A percentile compares a stretch with the other conserved stretches of the same genome.
These are phyloP conservation scores for Cavia aperea DNA, from an alignment of 2,113 vertebrate genomes.

Conservation along the genomic window DNA sequence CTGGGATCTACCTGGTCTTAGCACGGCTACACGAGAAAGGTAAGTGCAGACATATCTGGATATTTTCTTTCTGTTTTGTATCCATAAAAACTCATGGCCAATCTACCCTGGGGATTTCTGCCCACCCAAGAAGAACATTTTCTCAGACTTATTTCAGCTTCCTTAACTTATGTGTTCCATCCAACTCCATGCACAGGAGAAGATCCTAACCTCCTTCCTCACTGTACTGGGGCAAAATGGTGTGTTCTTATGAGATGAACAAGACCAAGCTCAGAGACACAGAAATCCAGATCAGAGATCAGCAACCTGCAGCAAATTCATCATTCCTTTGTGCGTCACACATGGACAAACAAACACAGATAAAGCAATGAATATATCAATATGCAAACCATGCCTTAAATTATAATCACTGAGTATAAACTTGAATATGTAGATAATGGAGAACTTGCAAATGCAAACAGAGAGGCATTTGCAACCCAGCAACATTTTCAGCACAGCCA, in stretches of 20 bases:
- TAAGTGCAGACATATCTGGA: background rate
- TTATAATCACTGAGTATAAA: background rate
- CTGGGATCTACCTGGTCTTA: too few relatives aligned
- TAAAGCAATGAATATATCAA: background rate
- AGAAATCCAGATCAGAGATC: background rate
- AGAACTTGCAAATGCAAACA: background rate
- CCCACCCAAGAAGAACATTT: background rate
- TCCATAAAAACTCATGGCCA: background rate
- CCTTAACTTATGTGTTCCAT: background rate
- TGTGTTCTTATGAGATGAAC: background rate
- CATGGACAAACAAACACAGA: background rate
- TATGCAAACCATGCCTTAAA: background rate
- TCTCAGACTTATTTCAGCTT: background rate
- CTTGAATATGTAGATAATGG: background rate
- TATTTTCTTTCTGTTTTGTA: background rate
- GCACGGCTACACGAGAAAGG: background rate
- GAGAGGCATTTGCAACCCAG: background rate
- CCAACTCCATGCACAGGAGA: background rate
- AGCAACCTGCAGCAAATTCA: rapidly evolving
- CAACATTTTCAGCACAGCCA: background rate
- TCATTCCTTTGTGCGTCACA: background rate
- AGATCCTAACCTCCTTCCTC: background rate
- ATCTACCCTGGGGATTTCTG: background rate
- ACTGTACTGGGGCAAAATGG: too few relatives aligned
- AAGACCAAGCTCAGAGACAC: background rate